phyloP scores from a whole-genome alignment of 2,888 invertebrate species.

The Scaptomyza polygonia region DNA sequence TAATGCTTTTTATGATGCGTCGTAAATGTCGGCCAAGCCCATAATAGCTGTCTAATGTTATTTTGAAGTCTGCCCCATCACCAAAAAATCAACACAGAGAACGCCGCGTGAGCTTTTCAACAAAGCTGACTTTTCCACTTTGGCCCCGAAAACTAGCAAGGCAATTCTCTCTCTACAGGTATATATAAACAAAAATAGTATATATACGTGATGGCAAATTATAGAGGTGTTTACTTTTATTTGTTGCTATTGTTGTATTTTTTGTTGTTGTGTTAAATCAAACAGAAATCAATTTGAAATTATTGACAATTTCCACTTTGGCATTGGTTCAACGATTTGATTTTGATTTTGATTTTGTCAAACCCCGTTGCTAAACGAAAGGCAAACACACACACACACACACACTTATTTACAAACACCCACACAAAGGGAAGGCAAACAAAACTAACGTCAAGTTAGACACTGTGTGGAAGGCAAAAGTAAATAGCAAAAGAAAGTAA shows the following conservation, averaged over 20 bases:
- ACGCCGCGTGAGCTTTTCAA: slow-evolving; percentile 42
- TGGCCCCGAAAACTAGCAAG: slow-evolving; percentile 28
- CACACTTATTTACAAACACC: slow-evolving; percentile 13
- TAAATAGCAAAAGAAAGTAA: slow-evolving; percentile 53
- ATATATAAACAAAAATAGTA: neutral
- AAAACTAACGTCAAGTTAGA: slow-evolving; percentile 57
- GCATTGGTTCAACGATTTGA: slow-evolving; percentile 74
- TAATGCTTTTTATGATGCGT: slow-evolving; percentile 70
- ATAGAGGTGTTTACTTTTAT: slow-evolving; percentile 43
- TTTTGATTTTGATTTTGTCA: slow-evolving; percentile 68
- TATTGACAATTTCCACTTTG: slow-evolving; percentile 83
- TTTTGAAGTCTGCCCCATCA: slow-evolving; percentile 41
- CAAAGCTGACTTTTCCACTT: slow-evolving; percentile 63
- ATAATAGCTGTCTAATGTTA: slow-evolving; percentile 76
- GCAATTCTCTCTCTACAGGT: slow-evolving; percentile 4
- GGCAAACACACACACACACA: slow-evolving; percentile 60
- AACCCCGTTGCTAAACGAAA: slow-evolving; percentile 67
- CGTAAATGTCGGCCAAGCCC: slow-evolving; percentile 72
- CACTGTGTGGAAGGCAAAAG: slow-evolving; percentile 51
- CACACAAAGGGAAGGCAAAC: slow-evolving; percentile 41
- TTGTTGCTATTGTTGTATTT: slow-evolving; percentile 22
- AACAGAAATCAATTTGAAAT: slow-evolving; percentile 83
- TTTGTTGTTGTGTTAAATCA: slow-evolving; percentile 73
- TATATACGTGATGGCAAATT: slow-evolving; percentile 42
- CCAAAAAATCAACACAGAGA: slow-evolving; percentile 6